A percentile compares a stretch with the other conserved stretches of the same genome.
phyloP scores from a whole-genome alignment of 23 tunicate species.

The Trididemnum clinides region DNA sequence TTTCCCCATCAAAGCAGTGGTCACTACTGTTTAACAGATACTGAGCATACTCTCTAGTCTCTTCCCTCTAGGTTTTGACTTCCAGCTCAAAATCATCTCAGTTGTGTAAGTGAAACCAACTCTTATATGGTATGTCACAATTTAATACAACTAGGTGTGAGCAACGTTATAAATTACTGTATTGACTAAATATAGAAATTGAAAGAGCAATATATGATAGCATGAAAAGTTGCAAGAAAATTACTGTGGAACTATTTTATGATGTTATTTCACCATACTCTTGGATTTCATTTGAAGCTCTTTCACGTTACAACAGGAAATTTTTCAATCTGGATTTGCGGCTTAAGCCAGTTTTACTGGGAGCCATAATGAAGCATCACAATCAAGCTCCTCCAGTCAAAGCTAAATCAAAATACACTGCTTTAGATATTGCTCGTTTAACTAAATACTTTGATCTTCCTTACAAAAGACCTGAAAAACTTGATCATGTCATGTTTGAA shows the following conservation, averaged over 20 bases:
- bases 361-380: constrained; percentile 55
- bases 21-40: too few relatives aligned
- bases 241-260: constrained; percentile 66
- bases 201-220: too few relatives aligned
- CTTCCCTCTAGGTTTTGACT: too few relatives aligned
- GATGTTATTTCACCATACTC: constrained; percentile 84
- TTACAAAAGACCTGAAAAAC: constrained; percentile 43
- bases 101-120: too few relatives aligned
- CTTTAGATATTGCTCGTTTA: constrained; percentile 45
- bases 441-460: constrained; percentile 57
- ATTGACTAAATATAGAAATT: too few relatives aligned
- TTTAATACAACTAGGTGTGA: too few relatives aligned
- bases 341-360: constrained; percentile 74
- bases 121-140: too few relatives aligned
- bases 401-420: background rate
- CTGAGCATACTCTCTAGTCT: too few relatives aligned
- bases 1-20: too few relatives aligned
- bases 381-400: background rate
- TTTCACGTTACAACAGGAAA: constrained; percentile 31
- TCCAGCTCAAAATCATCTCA: too few relatives aligned
- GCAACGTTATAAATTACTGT: too few relatives aligned
- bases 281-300: constrained; percentile 62
- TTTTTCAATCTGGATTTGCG: constrained; percentile 56
- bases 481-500: background rate
- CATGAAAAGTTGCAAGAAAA: too few relatives aligned